Percentiles rank a stretch among this genome's conserved stretches.
Evolutionary conservation across 2,888 invertebrate genomes (phyloP).

Genomic region (Napeogenes inachia): DNA sequence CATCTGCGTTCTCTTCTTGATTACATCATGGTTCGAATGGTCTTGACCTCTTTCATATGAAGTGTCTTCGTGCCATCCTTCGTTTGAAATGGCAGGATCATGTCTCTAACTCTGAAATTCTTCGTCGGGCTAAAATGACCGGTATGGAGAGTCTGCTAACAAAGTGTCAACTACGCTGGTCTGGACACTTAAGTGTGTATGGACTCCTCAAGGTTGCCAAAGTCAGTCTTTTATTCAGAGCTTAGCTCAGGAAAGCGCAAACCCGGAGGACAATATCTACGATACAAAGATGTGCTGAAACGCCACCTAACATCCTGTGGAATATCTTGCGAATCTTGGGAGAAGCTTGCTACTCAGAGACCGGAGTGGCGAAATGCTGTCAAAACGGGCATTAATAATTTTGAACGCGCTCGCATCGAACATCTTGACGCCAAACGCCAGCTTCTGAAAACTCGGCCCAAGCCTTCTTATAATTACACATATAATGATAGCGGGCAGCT

Average conservation of each 20-base stretch:
- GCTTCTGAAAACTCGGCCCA: neutral
- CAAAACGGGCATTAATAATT: slow-evolving; percentile 7
- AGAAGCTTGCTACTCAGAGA: slow-evolving; percentile 1
- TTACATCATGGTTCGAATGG: slow-evolving; percentile 27
- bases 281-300: slow-evolving; percentile 12
- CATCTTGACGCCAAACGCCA: slow-evolving; percentile 4
- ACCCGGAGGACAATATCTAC: slow-evolving; percentile 2
- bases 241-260: neutral
- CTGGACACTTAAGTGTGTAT: slow-evolving; percentile 7
- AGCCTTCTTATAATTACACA: no score
- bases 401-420: slow-evolving; percentile 3
- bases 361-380: slow-evolving; percentile 1
- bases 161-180: slow-evolving; percentile 6
- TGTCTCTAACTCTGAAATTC: slow-evolving; percentile 15
- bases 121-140: neutral
- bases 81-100: slow-evolving; percentile 21
- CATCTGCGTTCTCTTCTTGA: slow-evolving; percentile 32
- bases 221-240: slow-evolving; percentile 12
- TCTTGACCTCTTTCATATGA: slow-evolving; percentile 16
- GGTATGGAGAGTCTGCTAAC: slow-evolving; percentile 4
- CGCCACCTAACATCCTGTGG: slow-evolving; percentile 8
- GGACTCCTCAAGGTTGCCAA: slow-evolving; percentile 3
- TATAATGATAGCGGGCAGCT: no score
- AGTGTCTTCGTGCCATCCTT: slow-evolving; percentile 15
- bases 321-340: neutral